These are phyloP conservation scores for Sterna hirundo DNA, from an alignment of 2,113 vertebrate genomes.

Conservation along the genomic window DNA sequence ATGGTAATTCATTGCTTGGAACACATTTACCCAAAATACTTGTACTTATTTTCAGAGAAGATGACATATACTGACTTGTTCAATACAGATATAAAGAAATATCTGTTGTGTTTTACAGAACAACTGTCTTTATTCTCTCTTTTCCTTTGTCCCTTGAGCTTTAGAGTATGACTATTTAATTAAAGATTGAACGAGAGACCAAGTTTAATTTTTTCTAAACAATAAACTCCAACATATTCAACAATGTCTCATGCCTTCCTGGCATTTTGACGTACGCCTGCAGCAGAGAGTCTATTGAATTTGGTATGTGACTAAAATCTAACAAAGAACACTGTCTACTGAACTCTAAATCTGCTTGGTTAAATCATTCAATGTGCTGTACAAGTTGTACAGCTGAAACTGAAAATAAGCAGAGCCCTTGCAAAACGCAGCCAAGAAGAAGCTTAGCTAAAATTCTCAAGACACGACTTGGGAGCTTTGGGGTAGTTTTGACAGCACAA, in stretches of 20 bases:
- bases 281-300: constrained; percentile 74
- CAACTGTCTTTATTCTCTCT: constrained; percentile 37
- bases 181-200: constrained; percentile 65
- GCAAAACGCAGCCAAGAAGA: neutral
- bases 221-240: constrained; percentile 70
- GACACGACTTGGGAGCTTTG: neutral
- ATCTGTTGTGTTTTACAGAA: constrained; percentile 45
- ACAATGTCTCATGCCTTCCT: constrained; percentile 70
- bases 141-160: constrained; percentile 54
- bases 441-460: constrained; percentile 49
- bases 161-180: constrained; percentile 67
- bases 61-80: constrained; percentile 48
- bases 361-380: constrained; percentile 60
- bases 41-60: constrained; percentile 26
- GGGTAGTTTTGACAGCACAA: neutral
- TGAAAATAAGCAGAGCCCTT: constrained; percentile 58
- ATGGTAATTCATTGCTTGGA: neutral
- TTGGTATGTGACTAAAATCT: constrained; percentile 72
- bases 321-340: constrained; percentile 73
- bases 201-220: constrained; percentile 72
- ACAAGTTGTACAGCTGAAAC: constrained; percentile 62
- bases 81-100: constrained; percentile 38
- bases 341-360: constrained; percentile 70
- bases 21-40: constrained; percentile 25
- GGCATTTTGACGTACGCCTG: constrained; percentile 71